phyloP scores from a whole-genome alignment of 2,113 vertebrate species.

The Oreochromis spilurus region DNA sequence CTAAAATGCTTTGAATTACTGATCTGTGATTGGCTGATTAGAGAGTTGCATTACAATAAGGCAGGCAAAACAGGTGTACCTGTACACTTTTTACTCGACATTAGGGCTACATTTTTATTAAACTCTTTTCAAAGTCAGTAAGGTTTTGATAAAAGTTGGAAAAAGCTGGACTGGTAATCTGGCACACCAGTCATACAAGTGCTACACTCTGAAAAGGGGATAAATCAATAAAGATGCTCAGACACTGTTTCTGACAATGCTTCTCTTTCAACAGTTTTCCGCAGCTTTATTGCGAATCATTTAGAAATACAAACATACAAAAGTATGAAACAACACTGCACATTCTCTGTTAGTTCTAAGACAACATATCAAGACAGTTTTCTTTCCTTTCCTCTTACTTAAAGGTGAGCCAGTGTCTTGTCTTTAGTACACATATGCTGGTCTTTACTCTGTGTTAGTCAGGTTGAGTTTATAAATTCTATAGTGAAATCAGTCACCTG shows the following conservation, averaged over 20 bases:
- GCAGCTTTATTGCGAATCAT: background rate
- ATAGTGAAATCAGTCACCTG: background rate
- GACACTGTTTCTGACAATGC: background rate
- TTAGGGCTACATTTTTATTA: background rate
- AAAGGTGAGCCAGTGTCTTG: background rate
- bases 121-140: background rate
- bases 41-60: background rate
- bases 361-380: background rate
- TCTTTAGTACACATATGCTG: background rate
- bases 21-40: background rate
- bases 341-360: background rate
- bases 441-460: background rate
- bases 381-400: background rate
- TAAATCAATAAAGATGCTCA: background rate
- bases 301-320: background rate
- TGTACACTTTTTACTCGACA: background rate
- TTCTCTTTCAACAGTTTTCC: background rate
- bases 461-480: background rate
- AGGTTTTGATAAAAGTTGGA: background rate
- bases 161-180: background rate
- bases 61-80: background rate
- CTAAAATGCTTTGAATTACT: background rate
- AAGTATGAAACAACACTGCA: background rate
- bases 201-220: background rate
- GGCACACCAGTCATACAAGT: background rate